A percentile compares a stretch with the other conserved stretches of the same genome.
Conservation (phyloP, 2,888 invertebrate genomes). For the Pteria penguin region DNA sequence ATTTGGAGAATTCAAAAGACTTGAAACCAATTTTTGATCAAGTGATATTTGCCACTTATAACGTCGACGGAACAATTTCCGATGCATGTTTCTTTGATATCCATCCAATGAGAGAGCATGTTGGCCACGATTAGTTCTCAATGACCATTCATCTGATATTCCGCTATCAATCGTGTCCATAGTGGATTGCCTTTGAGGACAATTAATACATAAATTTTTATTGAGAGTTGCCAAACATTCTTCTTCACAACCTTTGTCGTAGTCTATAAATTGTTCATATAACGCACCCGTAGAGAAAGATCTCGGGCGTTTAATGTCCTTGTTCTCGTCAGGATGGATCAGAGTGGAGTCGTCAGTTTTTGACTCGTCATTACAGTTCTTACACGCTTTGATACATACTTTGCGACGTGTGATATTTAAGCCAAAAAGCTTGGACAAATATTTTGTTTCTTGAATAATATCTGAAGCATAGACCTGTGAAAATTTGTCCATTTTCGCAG, state of each 20-base stretch:
- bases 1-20: no score
- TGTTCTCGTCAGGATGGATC: not conserved
- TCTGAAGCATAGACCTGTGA: slow-evolving; percentile 20
- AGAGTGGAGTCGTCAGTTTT: not conserved
- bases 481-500: slow-evolving; percentile 47
- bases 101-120: not conserved
- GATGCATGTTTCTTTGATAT: slow-evolving; percentile 12
- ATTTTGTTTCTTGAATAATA: slow-evolving; percentile 13
- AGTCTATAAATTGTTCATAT: not conserved
- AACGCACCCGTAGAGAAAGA: not conserved
- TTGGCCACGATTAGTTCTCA: not conserved
- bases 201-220: not conserved
- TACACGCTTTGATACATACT: not conserved
- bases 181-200: slow-evolving; percentile 56
- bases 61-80: slow-evolving; percentile 37
- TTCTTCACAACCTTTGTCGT: not conserved
- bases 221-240: not conserved
- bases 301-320: not conserved
- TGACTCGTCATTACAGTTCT: no score
- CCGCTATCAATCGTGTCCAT: slow-evolving; percentile 68
- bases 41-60: slow-evolving; percentile 49
- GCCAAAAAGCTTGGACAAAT: not conserved
- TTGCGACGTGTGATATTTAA: slow-evolving; percentile 8
- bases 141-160: slow-evolving; percentile 50
- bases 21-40: slow-evolving; percentile 49